Evolutionary conservation across 2,113 vertebrate genomes (phyloP).

Genomic region (Castor canadensis): DNA sequence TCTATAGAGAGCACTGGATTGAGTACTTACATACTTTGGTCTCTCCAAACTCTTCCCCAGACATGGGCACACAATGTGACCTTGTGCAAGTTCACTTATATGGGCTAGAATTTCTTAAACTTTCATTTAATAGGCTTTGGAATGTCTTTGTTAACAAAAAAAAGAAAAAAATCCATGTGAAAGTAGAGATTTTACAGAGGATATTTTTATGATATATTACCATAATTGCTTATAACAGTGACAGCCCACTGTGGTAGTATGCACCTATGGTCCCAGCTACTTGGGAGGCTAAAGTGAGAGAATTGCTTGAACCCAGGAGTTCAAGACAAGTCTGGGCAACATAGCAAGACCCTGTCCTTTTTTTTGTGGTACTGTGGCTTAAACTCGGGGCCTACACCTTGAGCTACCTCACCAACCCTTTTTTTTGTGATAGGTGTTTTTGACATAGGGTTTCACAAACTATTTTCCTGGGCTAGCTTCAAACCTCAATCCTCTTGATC

Average conservation of each 20-base stretch:
- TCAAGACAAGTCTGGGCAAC: neutral
- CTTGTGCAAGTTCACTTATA: neutral
- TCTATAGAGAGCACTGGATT: neutral
- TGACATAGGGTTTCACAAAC: no score
- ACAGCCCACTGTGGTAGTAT: neutral
- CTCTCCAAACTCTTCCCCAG: neutral
- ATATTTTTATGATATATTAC: conserved; percentile 28
- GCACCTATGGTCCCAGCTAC: neutral
- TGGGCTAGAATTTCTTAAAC: neutral
- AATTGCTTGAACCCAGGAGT: neutral
- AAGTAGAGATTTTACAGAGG: neutral
- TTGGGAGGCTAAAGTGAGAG: neutral
- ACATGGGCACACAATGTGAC: neutral
- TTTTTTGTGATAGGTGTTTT: no score
- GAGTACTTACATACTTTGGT: neutral
- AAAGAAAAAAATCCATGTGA: neutral
- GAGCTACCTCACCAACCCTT: no score
- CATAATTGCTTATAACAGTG: neutral
- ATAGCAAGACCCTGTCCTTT: neutral
- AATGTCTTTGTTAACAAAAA: neutral
- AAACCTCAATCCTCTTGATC: no score
- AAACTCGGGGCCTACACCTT: no score
- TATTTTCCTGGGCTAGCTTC: no score
- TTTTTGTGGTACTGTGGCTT: no score
- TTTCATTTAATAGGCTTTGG: neutral